These are phyloP conservation scores for Catamblyrhynchus diadema DNA, from an alignment of 2,797 vertebrate species.

Conservation along the genomic window DNA sequence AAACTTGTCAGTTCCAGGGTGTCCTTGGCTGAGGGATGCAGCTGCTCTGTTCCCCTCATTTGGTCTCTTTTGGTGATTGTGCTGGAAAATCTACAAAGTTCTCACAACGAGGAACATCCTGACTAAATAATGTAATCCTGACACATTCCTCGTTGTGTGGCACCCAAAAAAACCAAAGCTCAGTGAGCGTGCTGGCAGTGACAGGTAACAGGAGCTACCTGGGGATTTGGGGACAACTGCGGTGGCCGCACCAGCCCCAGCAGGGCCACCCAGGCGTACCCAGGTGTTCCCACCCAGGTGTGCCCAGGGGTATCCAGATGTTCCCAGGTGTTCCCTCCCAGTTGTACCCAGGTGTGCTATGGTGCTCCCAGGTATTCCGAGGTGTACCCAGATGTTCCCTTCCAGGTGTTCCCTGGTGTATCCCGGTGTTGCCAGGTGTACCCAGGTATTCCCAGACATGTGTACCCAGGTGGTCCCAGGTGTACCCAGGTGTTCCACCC, in stretches of 20 bases:
- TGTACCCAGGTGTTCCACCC: too few species aligned
- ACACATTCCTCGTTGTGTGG: not conserved
- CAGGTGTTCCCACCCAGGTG: not conserved
- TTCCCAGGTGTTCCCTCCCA: too few species aligned
- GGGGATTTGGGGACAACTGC: not conserved
- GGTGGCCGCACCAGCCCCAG: accelerated
- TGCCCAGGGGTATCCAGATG: not conserved
- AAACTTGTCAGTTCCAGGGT: too few species aligned
- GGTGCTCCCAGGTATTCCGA: too few species aligned
- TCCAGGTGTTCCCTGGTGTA: too few species aligned
- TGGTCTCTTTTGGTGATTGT: not conserved
- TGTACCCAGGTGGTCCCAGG: too few species aligned
- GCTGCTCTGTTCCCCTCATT: not conserved
- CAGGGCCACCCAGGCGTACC: not conserved
- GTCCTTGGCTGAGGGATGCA: not conserved
- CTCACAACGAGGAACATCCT: not conserved
- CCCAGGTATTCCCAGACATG: too few species aligned
- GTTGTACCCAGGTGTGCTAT: too few species aligned
- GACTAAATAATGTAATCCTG: accelerated
- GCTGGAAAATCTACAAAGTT: not conserved
- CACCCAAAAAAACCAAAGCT: accelerated
- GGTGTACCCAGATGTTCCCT: too few species aligned
- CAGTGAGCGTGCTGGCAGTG: accelerated
- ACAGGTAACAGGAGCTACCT: not conserved
- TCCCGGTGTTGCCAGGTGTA: too few species aligned